Base-by-base conservation (phyloP, 2,797 vertebrate species). In the Myotis pilosus region DNA sequence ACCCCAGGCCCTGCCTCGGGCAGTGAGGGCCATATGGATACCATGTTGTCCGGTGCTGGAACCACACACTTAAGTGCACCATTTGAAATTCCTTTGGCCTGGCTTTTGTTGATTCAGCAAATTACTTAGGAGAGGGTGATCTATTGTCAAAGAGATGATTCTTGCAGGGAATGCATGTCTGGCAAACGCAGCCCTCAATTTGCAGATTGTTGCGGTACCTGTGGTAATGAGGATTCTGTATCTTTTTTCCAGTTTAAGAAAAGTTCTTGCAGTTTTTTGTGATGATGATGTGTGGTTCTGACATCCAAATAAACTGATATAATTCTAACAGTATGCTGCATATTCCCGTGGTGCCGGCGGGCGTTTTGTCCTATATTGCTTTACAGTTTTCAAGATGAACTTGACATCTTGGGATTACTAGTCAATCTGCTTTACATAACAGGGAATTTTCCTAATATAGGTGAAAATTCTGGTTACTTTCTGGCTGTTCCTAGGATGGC, bases 181-280 rank as follows among this genome's bases (percentile, higher is more conserved):
- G 97, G 95, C 89, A 91, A 80, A 81, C 25, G 7, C 2, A 95
- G 85, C 71, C 96, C 36, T 92, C 90, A 93, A 95, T 95, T 96
- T 96, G 30, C 68, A 96, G 87, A 96, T 95, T 93, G 91, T 95
- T 96, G 95, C 2, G 87, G 95, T 95, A 90, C 72, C 91, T 89
- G 91, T 92, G 94, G 94, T 87, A 87, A 96, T 0, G 74, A 95
- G 25, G 57, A 68, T 93, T 94, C 89, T 89, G 83, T 74, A 89
- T 95, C 95, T 91, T 95, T 92, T 94, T 94, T 95, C 84, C 89
- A 94, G 41, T 93, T 95, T 81, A 82, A 95, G 92, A 88, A 94
- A 79, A 78, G 55, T 68, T 93, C 49, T 72, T 95, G 78, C 62
- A 82, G 81, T 84, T 95, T 57, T 76, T 57, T 91, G 78, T 74